Percentiles rank a stretch among this genome's conserved stretches.
Evolutionary conservation across 2,113 vertebrate genomes (phyloP).

Genomic region (Thinocorus orbignyianus): DNA sequence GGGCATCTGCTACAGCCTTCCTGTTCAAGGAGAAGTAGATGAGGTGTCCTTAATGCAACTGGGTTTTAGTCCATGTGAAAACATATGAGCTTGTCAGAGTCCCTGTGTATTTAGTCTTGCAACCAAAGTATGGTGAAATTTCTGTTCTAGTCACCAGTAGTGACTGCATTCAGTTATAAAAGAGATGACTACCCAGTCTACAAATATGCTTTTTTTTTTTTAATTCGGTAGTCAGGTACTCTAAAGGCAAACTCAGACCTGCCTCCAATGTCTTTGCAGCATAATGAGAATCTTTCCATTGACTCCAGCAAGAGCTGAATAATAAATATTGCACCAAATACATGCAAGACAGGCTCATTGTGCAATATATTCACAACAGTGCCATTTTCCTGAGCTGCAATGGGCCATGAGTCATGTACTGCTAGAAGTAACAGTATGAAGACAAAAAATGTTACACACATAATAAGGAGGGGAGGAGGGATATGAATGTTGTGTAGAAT

Average conservation of each 20-base stretch:
- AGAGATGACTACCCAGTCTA: background rate
- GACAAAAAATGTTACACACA: background rate
- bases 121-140: background rate
- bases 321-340: background rate
- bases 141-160: background rate
- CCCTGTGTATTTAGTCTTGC: background rate
- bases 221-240: background rate
- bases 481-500: background rate
- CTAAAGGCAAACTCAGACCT: background rate
- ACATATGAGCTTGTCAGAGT: background rate
- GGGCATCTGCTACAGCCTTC: background rate
- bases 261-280: background rate
- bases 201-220: background rate
- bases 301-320: background rate
- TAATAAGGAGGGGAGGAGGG: background rate
- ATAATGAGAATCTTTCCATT: background rate
- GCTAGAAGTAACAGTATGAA: background rate
- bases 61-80: background rate
- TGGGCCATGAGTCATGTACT: background rate
- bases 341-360: background rate
- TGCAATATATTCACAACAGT: slow-evolving; percentile 2
- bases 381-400: slow-evolving; percentile 1
- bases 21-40: background rate
- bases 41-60: background rate
- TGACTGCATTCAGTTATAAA: background rate